Base-by-base conservation (phyloP, 2,113 vertebrate genomes). In the Ivindomyrus marchei region DNA sequence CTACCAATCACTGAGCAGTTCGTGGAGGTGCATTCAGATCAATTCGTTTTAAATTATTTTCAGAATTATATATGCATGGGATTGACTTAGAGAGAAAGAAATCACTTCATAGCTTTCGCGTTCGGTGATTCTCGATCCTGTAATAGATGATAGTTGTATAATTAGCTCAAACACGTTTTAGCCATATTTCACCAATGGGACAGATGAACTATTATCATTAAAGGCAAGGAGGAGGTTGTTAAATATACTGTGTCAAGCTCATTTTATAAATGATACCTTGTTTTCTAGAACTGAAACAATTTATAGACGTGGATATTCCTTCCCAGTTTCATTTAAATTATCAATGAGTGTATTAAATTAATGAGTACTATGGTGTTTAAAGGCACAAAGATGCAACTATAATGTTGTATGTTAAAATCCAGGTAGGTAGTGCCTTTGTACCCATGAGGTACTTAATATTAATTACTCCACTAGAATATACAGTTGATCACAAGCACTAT, bases 11-110 rank as follows among this genome's bases (percentile, higher is more conserved):
- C 5, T 80, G 66, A 3, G 3, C 31, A 88, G 88, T 45, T 24
- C 39, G 62, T 45, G 88, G 21, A 24, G n/a, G 58, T 42, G 53
- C 62, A 46, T 36, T 39, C 15, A 66, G 56, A 58, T 88, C 1
- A 88, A 47, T 70, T 62, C 74, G 56, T 47, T 62, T 87, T 88
- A 27, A 84, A 80, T 88, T 85, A 87, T 83, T 87, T 83, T 70
- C 88, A 84, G 74, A 21, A 74, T 90, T 70, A 62, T 84, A 84
- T 36, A 50, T 10, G 6, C 80, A 42, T 86, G 46, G 24, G n/a
- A 10, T 27, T 3, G n/a, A 47, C 1, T n/a, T 8, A n/a, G 46
- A 15, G 11, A 27, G 11, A 31, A 50, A 24, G 24, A 86, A 27
- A 19, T 13, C 45, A 86, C 7, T 50, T 31, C n/a, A 31, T 49